Evolutionary conservation across 1,140 invertebrate genomes (phyloP).

Genomic region (Gonatopus flavifemur): DNA sequence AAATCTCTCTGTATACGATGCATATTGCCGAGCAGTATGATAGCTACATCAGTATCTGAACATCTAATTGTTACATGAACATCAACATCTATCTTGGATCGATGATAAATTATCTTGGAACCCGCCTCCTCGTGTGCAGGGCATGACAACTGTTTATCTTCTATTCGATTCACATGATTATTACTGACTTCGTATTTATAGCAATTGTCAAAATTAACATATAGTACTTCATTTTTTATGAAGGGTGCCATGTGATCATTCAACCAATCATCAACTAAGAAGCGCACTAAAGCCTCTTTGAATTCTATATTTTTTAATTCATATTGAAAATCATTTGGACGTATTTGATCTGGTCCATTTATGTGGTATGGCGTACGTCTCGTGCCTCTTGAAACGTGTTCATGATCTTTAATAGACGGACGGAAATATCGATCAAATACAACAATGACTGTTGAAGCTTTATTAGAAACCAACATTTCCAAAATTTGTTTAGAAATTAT

Average conservation of each 20-base stretch:
- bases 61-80: background rate
- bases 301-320: conserved; percentile 3
- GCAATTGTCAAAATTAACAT: background rate
- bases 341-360: conserved; percentile 2
- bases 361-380: background rate
- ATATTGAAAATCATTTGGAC: conserved; percentile 1
- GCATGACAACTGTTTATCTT: background rate
- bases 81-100: background rate
- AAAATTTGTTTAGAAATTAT: conserved; percentile 12
- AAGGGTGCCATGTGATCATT: background rate
- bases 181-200: background rate
- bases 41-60: conserved; percentile 6
- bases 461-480: background rate
- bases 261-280: background rate
- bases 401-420: conserved; percentile 10
- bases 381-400: background rate
- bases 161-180: background rate
- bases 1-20: background rate
- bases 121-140: conserved; percentile 3
- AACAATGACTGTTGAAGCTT: background rate
- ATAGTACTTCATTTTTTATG: background rate
- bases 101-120: conserved; percentile 9
- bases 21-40: conserved; percentile 10
- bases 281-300: conserved; percentile 2
- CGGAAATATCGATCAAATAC: conserved; percentile 10